phyloP scores from a whole-genome alignment of 1,140 invertebrate genomes.

The Pogonomyrmex barbatus region DNA sequence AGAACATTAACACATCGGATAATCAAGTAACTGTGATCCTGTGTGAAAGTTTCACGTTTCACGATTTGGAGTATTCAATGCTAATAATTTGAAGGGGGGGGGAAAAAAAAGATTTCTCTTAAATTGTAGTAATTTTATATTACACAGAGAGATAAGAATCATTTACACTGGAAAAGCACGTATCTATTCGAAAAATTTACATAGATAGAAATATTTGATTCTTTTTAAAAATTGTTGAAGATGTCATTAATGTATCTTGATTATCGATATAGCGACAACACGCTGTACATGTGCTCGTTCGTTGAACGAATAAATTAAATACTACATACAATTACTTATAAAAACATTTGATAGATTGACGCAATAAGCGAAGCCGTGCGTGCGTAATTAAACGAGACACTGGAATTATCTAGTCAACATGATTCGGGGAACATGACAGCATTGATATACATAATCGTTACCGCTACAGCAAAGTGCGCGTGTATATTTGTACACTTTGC shows the following conservation, averaged over 20 bases:
- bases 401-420: conserved; percentile 67
- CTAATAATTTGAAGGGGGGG: not conserved
- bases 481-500: not conserved
- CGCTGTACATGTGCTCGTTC: not conserved
- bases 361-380: conserved; percentile 62
- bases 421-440: conserved; percentile 59
- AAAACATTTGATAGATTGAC: conserved; percentile 43
- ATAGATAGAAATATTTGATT: conserved; percentile 19
- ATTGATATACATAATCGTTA: conserved; percentile 57
- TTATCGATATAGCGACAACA: not conserved
- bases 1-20: not conserved
- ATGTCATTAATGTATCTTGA: conserved; percentile 20
- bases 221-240: not conserved
- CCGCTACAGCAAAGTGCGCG: not conserved
- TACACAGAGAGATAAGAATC: not conserved
- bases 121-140: not conserved
- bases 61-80: not conserved
- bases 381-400: conserved; percentile 78
- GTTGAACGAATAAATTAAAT: conserved; percentile 54
- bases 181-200: not conserved
- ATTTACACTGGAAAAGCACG: not conserved
- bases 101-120: not conserved
- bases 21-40: not conserved
- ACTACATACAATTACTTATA: conserved; percentile 52
- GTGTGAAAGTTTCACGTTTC: not conserved